These are phyloP conservation scores for Euwallacea fornicatus DNA, from an alignment of 1,140 invertebrate genomes.

Conservation along the genomic window DNA sequence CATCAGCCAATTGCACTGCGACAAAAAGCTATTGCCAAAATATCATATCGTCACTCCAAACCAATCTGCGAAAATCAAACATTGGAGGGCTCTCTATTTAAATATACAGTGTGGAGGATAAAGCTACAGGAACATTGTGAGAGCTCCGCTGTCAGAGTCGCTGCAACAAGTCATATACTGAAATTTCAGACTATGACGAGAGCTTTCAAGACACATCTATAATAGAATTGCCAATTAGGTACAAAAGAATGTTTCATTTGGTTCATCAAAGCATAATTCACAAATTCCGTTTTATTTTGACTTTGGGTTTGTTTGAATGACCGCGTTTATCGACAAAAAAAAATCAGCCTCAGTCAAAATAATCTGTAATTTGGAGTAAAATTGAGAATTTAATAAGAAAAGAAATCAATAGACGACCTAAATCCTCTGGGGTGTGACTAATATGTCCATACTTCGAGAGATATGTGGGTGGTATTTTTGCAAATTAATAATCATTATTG, in stretches of 20 bases:
- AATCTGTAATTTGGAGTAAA: too few relatives aligned
- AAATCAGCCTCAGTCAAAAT: too few relatives aligned
- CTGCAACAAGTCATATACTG: slow-evolving; percentile 53
- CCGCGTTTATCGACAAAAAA: too few relatives aligned
- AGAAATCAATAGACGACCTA: too few relatives aligned
- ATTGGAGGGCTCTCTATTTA: slow-evolving; percentile 44
- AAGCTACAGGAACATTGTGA: slow-evolving; percentile 48
- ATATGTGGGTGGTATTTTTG: too few relatives aligned
- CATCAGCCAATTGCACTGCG: background rate
- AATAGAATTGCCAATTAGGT: slow-evolving; percentile 53
- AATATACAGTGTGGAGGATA: slow-evolving; percentile 39
- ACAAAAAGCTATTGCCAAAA: slow-evolving; percentile 17
- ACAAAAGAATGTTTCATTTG: slow-evolving; percentile 15
- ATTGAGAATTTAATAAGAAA: too few relatives aligned
- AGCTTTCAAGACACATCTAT: slow-evolving; percentile 52
- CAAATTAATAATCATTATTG: too few relatives aligned
- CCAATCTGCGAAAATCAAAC: slow-evolving; percentile 7
- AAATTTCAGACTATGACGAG: slow-evolving; percentile 53
- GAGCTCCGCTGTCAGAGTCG: slow-evolving; percentile 53
- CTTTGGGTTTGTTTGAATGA: background rate
- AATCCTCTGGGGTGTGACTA: too few relatives aligned
- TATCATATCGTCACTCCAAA: slow-evolving; percentile 10
- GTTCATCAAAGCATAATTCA: background rate
- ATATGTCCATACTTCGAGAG: too few relatives aligned
- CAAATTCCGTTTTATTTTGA: background rate